Evolutionary conservation across 2,797 vertebrate genomes (phyloP), one percentile per base, ranked within the genome.

Genomic region (Hipposideros larvatus): DNA sequence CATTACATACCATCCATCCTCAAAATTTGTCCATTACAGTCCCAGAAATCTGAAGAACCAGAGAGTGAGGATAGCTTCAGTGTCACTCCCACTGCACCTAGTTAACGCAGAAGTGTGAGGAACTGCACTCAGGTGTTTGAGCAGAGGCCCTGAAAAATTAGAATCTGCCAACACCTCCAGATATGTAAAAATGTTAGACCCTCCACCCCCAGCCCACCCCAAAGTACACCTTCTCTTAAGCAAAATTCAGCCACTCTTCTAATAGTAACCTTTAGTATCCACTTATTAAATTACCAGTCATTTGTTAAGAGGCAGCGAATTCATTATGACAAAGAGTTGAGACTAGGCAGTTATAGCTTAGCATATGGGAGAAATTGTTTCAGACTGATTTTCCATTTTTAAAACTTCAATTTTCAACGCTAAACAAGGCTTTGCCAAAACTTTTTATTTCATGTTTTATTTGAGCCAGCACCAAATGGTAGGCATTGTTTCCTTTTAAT

Each of bases 401-500:
- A 95, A 87, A 94, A 83, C 41, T 85, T 89, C 59, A 28, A 10
- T 82, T 91, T 95, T 90, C 74, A 96, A 85, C 14, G 46, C 48
- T 48, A 78, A 90, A 51, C 21, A 71, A 83, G 37, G 6, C 46
- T 79, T 78, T 89, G 75, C 83, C 96, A 87, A 46, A 85, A 46
- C 34, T 51, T 41, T 84, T 87, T 43, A 34, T 78, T 90, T 82
- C 24, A 48, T 85, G 78, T 55, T 94, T 90, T 87, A 68, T 37
- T n/a, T 86, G 74, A 95, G 94, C 82, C 66, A 87, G 85, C 74
- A 91, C 73, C 94, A 77, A 91, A 96, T 89, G 87, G 59, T 61
- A 92, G 75, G 70, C 86, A 79, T 83, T 83, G 83, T 66, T 86
- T 86, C 71, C 70, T 94, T 84, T 90, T 83, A 66, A 93, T 63